phyloP scores from a whole-genome alignment of 92 coral and sea anemone genomes.

The Phenganax subtilis region DNA sequence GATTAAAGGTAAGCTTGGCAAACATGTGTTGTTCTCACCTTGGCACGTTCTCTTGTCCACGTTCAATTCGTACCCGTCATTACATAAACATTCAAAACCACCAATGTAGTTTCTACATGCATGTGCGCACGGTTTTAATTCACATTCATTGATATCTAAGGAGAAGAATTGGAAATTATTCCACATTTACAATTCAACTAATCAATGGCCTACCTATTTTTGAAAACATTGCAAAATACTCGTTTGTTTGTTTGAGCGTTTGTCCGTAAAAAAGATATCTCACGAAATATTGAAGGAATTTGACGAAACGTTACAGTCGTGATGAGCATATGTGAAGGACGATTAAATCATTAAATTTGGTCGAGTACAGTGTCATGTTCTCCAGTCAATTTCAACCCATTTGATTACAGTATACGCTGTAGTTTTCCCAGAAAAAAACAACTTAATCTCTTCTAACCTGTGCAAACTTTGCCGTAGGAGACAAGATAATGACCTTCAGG shows the following conservation, averaged over 20 bases:
- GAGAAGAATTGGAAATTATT: neutral
- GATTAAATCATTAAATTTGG: neutral
- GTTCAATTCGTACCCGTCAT: slow-evolving; percentile 61
- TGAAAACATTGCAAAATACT: neutral
- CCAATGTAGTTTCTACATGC: slow-evolving; percentile 66
- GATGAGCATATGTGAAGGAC: neutral
- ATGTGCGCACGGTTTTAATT: slow-evolving; percentile 59
- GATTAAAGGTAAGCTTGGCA: no score
- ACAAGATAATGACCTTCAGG: slow-evolving; percentile 68
- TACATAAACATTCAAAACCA: slow-evolving; percentile 63
- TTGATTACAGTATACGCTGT: neutral
- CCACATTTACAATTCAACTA: neutral
- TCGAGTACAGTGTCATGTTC: neutral
- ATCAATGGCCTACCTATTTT: neutral
- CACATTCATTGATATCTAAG: slow-evolving; percentile 71
- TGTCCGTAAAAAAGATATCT: neutral
- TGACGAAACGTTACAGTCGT: no score
- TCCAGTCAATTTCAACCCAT: neutral
- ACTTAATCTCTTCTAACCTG: slow-evolving; percentile 41
- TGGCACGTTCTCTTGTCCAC: slow-evolving; percentile 65
- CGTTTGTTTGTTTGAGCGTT: no score
- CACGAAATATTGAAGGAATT: neutral
- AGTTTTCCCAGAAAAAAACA: neutral
- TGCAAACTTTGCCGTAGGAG: slow-evolving; percentile 58
- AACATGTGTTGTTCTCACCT: slow-evolving; percentile 32